These are phyloP conservation scores for Platycnemis pennipes DNA, from an alignment of 2,888 invertebrate genomes.

Conservation along the genomic window DNA sequence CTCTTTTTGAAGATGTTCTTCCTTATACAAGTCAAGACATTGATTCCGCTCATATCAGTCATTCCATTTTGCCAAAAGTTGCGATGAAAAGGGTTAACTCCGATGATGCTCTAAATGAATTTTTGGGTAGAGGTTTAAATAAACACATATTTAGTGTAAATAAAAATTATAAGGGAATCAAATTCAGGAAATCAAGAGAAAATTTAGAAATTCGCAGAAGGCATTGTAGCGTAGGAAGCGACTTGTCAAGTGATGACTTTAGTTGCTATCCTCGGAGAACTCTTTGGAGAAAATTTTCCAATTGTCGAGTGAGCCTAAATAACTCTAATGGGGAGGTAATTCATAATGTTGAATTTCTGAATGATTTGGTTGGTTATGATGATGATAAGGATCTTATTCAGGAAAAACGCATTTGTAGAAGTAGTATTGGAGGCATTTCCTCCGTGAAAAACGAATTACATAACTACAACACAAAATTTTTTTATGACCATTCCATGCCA, in stretches of 20 bases:
- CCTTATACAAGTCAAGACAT: constrained; percentile 29
- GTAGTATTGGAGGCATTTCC: constrained; percentile 42
- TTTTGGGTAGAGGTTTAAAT: neutral
- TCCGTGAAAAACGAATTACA: constrained; percentile 11
- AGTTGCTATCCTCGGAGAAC: constrained; percentile 9
- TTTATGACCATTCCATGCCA: constrained; percentile 53
- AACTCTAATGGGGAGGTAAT: neutral
- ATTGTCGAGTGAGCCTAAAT: constrained; percentile 24
- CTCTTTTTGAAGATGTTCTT: constrained; percentile 52
- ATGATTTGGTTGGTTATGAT: constrained; percentile 47
- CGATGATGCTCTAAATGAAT: constrained; percentile 51
- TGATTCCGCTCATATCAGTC: constrained; percentile 28
- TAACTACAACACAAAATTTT: neutral
- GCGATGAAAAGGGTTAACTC: constrained; percentile 51
- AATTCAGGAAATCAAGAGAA: constrained; percentile 55
- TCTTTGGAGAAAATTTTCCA: constrained; percentile 51
- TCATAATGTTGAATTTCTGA: neutral
- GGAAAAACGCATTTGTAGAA: constrained; percentile 44
- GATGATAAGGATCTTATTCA: constrained; percentile 53
- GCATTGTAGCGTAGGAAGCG: constrained; percentile 27
- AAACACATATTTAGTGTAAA: constrained; percentile 21
- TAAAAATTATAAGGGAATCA: constrained; percentile 53
- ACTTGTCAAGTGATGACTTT: constrained; percentile 30
- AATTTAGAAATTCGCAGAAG: constrained; percentile 60
- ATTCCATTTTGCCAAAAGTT: constrained; percentile 56